phyloP scores from a whole-genome alignment of 1,140 invertebrate genomes.

The Lanistes nyassanus region DNA sequence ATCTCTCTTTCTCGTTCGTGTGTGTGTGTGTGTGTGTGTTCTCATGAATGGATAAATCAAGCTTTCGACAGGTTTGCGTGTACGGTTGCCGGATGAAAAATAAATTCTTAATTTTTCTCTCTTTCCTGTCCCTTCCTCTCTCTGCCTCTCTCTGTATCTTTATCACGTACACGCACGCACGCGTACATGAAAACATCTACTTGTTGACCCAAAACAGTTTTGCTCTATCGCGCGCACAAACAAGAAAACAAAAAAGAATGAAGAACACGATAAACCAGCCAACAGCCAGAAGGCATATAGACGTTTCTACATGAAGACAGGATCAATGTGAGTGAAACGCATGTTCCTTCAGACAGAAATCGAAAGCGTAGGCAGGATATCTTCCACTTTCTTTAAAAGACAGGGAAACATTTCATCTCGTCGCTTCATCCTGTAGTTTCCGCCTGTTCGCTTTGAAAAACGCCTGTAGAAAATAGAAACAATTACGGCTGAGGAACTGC shows the following conservation, averaged over 20 bases:
- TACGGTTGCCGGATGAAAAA: background rate
- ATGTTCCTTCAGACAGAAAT: background rate
- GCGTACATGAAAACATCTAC: conserved; percentile 17
- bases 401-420: too few species aligned
- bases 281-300: background rate
- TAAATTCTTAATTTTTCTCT: background rate
- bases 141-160: conserved; percentile 5
- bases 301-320: background rate
- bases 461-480: too few species aligned
- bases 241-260: background rate
- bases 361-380: too few species aligned
- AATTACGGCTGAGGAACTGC: too few species aligned
- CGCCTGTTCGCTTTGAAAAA: too few species aligned
- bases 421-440: too few species aligned
- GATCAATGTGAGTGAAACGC: background rate
- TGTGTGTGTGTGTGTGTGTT: background rate
- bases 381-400: too few species aligned
- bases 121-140: background rate
- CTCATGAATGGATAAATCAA: background rate
- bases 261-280: background rate
- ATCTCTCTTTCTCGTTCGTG: background rate
- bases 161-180: conserved; percentile 6
- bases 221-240: too few species aligned
- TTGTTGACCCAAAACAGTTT: too few species aligned
- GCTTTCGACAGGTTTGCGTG: background rate